Percentiles rank a stretch among this genome's conserved stretches.
Conservation (phyloP, 2,113 vertebrate species). For the Pedionomus torquatus region DNA sequence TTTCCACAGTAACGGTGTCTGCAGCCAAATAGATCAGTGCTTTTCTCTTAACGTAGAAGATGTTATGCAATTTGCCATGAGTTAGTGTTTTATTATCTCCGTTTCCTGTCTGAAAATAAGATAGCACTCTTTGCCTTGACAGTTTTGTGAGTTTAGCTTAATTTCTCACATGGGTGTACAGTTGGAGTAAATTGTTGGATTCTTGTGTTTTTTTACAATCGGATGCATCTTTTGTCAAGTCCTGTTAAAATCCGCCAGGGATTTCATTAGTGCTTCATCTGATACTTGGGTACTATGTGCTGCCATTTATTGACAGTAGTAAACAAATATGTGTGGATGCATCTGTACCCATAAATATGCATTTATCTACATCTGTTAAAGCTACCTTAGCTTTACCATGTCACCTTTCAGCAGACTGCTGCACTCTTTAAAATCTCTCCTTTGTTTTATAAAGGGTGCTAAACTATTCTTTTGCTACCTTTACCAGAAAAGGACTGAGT, state of each 20-base stretch:
- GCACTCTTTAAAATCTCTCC: neutral
- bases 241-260: neutral
- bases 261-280: neutral
- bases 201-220: neutral
- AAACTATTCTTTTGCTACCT: neutral
- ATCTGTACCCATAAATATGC: neutral
- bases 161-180: neutral
- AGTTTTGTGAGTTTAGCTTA: fast-evolving
- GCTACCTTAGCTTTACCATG: neutral
- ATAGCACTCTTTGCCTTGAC: neutral
- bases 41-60: neutral
- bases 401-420: neutral
- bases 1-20: neutral
- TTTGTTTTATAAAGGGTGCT: neutral
- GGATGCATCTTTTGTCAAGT: neutral
- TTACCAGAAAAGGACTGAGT: neutral
- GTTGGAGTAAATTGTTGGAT: neutral
- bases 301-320: neutral
- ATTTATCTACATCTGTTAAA: neutral
- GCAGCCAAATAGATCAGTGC: neutral
- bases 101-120: neutral
- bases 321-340: neutral
- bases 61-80: neutral
- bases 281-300: neutral
- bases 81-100: neutral